A percentile compares a stretch with the other conserved stretches of the same genome.
These are phyloP conservation scores for Eutolmus rufibarbis DNA, from an alignment of 2,888 invertebrate genomes.

Conservation along the genomic window DNA sequence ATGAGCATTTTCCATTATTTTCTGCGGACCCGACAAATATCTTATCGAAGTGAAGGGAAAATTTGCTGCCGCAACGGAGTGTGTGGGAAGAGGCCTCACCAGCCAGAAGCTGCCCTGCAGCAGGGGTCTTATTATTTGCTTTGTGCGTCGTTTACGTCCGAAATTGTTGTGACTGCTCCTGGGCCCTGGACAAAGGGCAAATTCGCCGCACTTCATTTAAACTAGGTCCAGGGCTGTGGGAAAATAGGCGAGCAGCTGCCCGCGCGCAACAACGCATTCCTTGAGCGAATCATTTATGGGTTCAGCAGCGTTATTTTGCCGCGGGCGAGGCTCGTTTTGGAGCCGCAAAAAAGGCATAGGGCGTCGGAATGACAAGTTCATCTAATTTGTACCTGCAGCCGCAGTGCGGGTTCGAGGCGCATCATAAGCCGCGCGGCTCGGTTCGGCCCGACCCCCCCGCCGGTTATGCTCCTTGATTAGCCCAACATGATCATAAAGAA, in stretches of 20 bases:
- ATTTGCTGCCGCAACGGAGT: not conserved
- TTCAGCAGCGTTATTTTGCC: not conserved
- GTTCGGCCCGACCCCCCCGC: not conserved
- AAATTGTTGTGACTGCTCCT: conserved; percentile 44
- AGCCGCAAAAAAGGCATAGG: not conserved
- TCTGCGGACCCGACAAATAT: conserved; percentile 30
- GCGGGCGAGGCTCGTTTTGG: not conserved
- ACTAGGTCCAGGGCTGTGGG: conserved; percentile 23
- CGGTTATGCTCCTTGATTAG: conserved; percentile 2
- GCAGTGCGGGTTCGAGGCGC: not conserved
- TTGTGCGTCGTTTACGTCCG: conserved; percentile 1
- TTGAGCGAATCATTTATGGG: not conserved
- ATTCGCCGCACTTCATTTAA: conserved; percentile 44
- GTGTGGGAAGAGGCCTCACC: conserved; percentile 40
- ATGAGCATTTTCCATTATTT: conserved; percentile 23
- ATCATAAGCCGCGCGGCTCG: not conserved
- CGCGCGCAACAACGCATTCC: not conserved
- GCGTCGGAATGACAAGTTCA: conserved; percentile 29
- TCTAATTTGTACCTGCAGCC: conserved; percentile 14
- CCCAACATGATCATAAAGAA: conserved; percentile 28
- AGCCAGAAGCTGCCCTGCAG: not conserved
- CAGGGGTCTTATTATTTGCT: conserved; percentile 1
- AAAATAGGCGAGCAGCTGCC: conserved; percentile 3
- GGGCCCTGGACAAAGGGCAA: conserved; percentile 20
- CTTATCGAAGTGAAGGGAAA: conserved; percentile 42